Base-by-base conservation (phyloP, 64 coral and sea anemone species). In the Stylophora pistillata region DNA sequence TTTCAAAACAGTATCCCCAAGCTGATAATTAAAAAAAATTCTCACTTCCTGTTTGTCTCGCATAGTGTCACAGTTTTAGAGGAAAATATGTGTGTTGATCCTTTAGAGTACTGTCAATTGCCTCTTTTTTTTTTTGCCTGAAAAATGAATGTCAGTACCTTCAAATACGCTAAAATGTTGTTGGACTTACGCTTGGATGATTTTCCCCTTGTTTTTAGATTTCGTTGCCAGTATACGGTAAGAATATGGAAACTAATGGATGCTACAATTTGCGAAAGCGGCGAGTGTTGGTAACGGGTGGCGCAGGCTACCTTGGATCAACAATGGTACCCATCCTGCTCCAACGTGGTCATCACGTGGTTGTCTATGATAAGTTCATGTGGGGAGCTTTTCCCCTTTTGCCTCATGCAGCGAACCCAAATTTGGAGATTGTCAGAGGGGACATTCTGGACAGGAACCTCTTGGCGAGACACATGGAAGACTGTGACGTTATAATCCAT, bases 301-400 rank as follows among this genome's bases (percentile, higher is more conserved):
- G 97, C 62, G 97, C 97, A 60, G 97, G 97, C n/a, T 99, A 95
- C 53, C 90, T 99, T 63, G 97, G 97, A 28, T 89, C 93, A 84
- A 95, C 93, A 17, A 17, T 99, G 55, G 93, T 99, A 23, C 97
- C 97, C 17, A 73, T 99, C 37, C 68, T 99, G 21, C 91, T 99
- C 74, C 69, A 76, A 16, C 53, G 79, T 9, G 97, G 93, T 13
- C 95, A 95, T 41, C 53, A 66, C 52, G 90, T 99, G 18, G 87
- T 85, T 0, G 90, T 99, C 14, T 99, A 93, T 31, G 97, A 99
- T 31, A 86, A 88, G 63, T 89, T 99, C 15, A 21, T 90, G 53
- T 99, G 97, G 97, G 97, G 97, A 21, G 76, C 89, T 20, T n/a
- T 74, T 20, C 81, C 93, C 4, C 64, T 99, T 29, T 72, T 91